phyloP scores from a whole-genome alignment of 2,888 invertebrate genomes.

The Bombylius discolor region DNA sequence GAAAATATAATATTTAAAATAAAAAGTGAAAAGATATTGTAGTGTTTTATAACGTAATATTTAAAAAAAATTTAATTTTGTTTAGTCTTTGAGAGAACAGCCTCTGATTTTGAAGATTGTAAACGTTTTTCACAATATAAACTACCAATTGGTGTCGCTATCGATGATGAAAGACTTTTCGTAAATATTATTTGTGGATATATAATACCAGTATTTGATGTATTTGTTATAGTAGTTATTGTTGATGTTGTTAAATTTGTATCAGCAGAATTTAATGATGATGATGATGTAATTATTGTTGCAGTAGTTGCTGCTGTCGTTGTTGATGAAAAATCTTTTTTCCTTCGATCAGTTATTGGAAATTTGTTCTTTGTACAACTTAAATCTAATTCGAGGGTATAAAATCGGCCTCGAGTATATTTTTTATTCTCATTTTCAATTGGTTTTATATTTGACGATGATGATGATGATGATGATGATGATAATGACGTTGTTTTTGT shows the following conservation, averaged over 20 bases:
- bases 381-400: conserved; percentile 38
- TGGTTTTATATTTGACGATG: conserved; percentile 5
- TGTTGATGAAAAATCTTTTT: conserved; percentile 14
- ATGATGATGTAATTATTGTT: neutral
- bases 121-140: conserved; percentile 35
- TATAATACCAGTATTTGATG: conserved; percentile 3
- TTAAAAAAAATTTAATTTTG: conserved; percentile 5
- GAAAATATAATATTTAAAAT: neutral
- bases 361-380: conserved; percentile 47
- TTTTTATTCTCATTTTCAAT: conserved; percentile 29
- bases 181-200: conserved; percentile 20
- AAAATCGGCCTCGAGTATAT: conserved; percentile 30
- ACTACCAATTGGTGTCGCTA: conserved; percentile 31
- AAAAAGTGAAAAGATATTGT: neutral
- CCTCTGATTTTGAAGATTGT: conserved; percentile 34
- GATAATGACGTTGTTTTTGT: neutral
- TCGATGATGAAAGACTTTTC: conserved; percentile 30
- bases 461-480: neutral
- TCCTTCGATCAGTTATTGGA: conserved; percentile 38
- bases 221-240: conserved; percentile 2
- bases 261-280: conserved; percentile 8
- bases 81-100: conserved; percentile 17
- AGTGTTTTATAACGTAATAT: neutral
- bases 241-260: neutral
- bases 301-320: conserved; percentile 9